Base-by-base conservation (phyloP, 2,113 vertebrate species). In the Platysternon megacephalum region DNA sequence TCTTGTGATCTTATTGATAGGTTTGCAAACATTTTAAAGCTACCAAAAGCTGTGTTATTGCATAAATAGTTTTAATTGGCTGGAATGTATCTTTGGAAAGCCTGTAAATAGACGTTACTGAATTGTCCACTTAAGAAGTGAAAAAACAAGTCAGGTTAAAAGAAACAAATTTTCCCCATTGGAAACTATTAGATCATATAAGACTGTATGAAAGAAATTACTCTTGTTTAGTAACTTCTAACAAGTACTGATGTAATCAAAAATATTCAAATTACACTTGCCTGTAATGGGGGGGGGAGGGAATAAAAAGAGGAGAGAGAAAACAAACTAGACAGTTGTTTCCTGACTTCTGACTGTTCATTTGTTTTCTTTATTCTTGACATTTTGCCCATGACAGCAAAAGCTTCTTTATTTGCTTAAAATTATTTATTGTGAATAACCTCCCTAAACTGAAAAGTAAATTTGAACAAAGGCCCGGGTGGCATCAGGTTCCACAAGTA, bases 401-500 rank as follows among this genome's bases (percentile, higher is more conserved):
- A 93, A 51, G 85, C 85, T 93, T 94, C 86, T 92, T 95, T 97
- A 95, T 90, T 95, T 94, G 53, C 56, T 93, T 92, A 91, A 89
- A 95, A 92, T 74, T 97, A 32, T 94, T 97, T 93, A 88, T 94
- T 86, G 93, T 85, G 87, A 94, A 51, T 83, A 94, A 95, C 79
- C 26, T 94, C 51, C 32, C 91, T 94, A 92, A 96, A 93, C 87
- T 92, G 95, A 95, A 97, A 97, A 93, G 92, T 97, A 96, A 96
- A 97, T 97, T 95, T 94, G 85, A 92, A 81, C 81, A 88, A 85
- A 86, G 85, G 56, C 93, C 74, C 90, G 94, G 93, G 96, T 97
- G 95, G 95, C 93, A 95, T 97, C 93, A 97, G 90, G 93, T 96
- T 95, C 94, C 96, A 87, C 89, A 97, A 95, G 93, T 94, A 94